Evolutionary conservation across 2,888 invertebrate genomes (phyloP).

Genomic region (Andrena haemorrhoa): DNA sequence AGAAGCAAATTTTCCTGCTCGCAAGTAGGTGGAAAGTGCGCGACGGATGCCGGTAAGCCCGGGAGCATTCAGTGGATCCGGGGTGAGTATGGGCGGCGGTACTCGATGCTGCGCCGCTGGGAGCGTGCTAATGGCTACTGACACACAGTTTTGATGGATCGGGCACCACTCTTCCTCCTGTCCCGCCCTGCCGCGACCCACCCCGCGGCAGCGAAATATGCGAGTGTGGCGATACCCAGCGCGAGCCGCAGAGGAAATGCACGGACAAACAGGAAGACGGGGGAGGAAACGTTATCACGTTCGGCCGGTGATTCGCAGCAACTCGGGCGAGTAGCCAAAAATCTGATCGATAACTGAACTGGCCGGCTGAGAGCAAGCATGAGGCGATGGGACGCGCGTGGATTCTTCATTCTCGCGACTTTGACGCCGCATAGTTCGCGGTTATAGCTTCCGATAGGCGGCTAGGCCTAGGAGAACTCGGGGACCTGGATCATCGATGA

Average conservation of each 20-base stretch:
- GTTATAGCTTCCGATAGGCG: neutral
- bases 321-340: neutral
- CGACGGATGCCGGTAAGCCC: conserved; percentile 65
- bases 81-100: conserved; percentile 67
- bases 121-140: conserved; percentile 89
- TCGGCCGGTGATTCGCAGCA: neutral
- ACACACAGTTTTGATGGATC: conserved; percentile 88
- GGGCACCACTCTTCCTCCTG: conserved; percentile 79
- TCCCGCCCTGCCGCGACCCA: conserved; percentile 68
- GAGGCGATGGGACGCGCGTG: too few species aligned
- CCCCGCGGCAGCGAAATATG: conserved; percentile 72
- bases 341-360: conserved; percentile 39
- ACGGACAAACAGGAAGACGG: conserved; percentile 57
- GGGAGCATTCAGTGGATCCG: conserved; percentile 64
- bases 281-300: conserved; percentile 50
- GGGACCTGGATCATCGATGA: neutral
- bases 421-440: neutral
- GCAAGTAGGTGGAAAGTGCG: conserved; percentile 65
- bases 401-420: neutral
- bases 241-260: conserved; percentile 54
- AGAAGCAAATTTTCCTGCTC: conserved; percentile 49
- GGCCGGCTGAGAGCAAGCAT: neutral
- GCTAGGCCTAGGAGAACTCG: neutral
- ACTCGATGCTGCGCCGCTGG: conserved; percentile 81
- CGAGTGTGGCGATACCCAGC: conserved; percentile 67